Evolutionary conservation across 2,888 invertebrate species (phyloP), one percentile per base, ranked within the genome.

Genomic region (Chromoteleia sp.): DNA sequence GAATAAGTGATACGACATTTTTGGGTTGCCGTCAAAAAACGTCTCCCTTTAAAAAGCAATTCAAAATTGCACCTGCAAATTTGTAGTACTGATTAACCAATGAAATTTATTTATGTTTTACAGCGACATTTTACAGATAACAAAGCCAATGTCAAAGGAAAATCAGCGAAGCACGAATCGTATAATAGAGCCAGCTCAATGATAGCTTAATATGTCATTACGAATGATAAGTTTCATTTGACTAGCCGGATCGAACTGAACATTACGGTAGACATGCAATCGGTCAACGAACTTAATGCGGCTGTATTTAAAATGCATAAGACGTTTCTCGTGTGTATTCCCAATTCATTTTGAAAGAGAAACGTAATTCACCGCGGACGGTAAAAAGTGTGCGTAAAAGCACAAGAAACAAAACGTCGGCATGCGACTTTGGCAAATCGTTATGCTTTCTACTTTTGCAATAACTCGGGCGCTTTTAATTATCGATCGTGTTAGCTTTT

Each of bases 201-300:
- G 56, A 75, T 50, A 67, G 75, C 75, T 75, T 75, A 75, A 75
- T 75, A 58, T 58, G 75, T 75, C 75, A 75, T 67, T 75, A 58
- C 50, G 65, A 75, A 75, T 67, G 75, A 67, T 56, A 54, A 75
- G 65, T 67, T 75, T 75, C 75, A 58, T 75, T 65, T 75, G 58
- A 41, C 39, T 45, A 59, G 29, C 21, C 14, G 61, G 45, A 48
- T 33, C 73, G 17, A 54, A 61, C 43, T 15, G 41, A 58, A 67
- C 75, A 41, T 67, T 75, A 50, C 21, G 50, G 33, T 6, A 3
- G 58, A 67, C 58, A 67, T 36, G 65, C 67, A 33, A 67, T 54
- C 67, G 75, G 75, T 59, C 75, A 67, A 67, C 59, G 75, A 75
- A 75, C 75, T 48, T 48, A 41, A 58, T 21, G 43, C 41, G 29